These are phyloP conservation scores for Pseudopipra pipra DNA, from an alignment of 2,113 vertebrate species.

Conservation along the genomic window DNA sequence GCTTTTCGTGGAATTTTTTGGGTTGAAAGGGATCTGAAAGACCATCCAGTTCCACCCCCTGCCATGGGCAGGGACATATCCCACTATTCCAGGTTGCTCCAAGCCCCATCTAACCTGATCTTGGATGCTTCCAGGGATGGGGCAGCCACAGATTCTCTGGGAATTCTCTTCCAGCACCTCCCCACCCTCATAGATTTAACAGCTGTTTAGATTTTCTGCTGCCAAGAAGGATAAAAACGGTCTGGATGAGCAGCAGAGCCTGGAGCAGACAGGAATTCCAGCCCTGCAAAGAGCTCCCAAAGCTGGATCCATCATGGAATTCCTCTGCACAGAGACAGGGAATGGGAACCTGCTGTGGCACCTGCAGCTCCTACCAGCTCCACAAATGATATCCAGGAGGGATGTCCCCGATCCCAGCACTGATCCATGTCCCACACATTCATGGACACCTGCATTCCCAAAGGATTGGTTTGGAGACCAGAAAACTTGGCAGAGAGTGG, in stretches of 20 bases:
- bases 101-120: neutral
- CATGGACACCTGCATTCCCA: neutral
- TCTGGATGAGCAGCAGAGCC: neutral
- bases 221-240: neutral
- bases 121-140: neutral
- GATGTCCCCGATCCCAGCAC: neutral
- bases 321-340: neutral
- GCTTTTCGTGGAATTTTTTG: neutral
- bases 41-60: neutral
- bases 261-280: too few species aligned
- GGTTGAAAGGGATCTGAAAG: neutral
- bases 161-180: neutral
- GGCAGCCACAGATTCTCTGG: neutral
- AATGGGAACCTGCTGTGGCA: fast-evolving
- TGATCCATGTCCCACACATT: fast-evolving
- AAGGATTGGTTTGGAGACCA: neutral
- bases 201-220: too few species aligned
- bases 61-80: neutral
- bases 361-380: neutral
- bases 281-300: neutral
- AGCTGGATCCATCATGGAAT: neutral
- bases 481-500: neutral
- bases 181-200: too few species aligned
- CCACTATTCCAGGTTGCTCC: neutral
- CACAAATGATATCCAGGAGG: neutral